Conservation (phyloP, 2,797 vertebrate species). For the Vipera latastei region DNA sequence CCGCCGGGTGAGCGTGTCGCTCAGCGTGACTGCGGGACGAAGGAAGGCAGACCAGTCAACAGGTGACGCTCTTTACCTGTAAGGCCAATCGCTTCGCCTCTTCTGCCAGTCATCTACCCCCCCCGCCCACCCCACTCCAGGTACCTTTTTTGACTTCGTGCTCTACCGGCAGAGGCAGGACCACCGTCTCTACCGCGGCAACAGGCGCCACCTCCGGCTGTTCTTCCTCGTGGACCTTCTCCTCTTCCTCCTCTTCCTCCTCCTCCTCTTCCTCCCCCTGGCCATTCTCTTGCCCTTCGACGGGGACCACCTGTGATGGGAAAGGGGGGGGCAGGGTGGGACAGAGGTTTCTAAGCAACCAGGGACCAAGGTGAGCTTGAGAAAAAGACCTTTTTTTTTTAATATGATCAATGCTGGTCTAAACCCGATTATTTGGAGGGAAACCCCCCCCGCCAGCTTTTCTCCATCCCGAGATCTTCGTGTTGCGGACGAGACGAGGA, state of each 20-base stretch:
- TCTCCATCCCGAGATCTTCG: too few species aligned
- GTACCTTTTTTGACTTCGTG: slow-evolving; percentile 81
- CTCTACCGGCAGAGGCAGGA: slow-evolving; percentile 68
- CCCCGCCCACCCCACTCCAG: background rate
- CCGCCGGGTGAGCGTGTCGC: slow-evolving; percentile 83
- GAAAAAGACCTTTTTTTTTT: too few species aligned
- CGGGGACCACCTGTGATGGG: slow-evolving; percentile 77
- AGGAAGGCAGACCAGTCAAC: background rate
- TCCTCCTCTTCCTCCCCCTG: slow-evolving; percentile 78
- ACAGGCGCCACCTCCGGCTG: slow-evolving; percentile 68
- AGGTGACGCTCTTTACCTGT: background rate
- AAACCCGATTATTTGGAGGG: too few species aligned
- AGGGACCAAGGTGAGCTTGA: too few species aligned
- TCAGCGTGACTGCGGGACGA: slow-evolving; percentile 76
- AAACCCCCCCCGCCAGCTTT: background rate
- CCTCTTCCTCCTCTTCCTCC: slow-evolving; percentile 73
- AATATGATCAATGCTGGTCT: background rate
- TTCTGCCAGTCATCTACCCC: too few species aligned
- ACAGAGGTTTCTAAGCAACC: background rate
- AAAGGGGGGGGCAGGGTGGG: too few species aligned
- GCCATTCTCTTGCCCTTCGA: slow-evolving; percentile 85
- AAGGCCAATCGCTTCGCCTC: too few species aligned
- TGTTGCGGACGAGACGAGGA: too few species aligned
- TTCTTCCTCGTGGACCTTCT: slow-evolving; percentile 67
- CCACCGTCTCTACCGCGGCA: slow-evolving; percentile 69